phyloP scores from a whole-genome alignment of 2,113 vertebrate species.

The Daboia siamensis region DNA sequence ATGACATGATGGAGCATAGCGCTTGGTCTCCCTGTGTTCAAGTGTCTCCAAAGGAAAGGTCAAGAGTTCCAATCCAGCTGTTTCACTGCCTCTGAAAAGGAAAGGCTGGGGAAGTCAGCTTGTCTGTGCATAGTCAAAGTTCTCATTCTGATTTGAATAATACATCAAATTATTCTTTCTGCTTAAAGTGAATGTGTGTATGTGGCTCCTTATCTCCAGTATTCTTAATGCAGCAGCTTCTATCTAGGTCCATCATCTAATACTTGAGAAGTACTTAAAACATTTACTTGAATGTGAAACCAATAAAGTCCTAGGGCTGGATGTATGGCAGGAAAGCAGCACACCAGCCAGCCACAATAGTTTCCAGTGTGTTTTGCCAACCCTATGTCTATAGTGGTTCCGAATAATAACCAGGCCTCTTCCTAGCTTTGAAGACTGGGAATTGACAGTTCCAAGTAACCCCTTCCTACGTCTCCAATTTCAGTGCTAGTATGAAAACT shows the following conservation, averaged over 20 bases:
- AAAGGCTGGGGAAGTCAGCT: not conserved
- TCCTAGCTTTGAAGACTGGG: not conserved
- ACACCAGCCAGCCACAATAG: not conserved
- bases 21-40: not conserved
- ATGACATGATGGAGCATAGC: not conserved
- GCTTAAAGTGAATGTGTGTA: not conserved
- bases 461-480: not conserved
- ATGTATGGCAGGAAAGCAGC: not conserved
- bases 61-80: not conserved
- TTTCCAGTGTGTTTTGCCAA: not conserved
- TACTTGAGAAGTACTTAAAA: not conserved
- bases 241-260: not conserved
- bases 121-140: not conserved
- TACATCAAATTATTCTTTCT: not conserved
- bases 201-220: not conserved
- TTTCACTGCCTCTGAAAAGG: not conserved
- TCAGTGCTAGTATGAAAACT: not conserved
- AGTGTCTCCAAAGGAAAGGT: not conserved
- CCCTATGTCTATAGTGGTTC: not conserved
- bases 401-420: not conserved
- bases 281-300: not conserved
- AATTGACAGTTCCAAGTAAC: not conserved
- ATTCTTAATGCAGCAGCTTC: not conserved
- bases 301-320: not conserved
- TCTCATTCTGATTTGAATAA: not conserved